phyloP scores from a whole-genome alignment of 2,888 invertebrate genomes.

The Noctua janthina region DNA sequence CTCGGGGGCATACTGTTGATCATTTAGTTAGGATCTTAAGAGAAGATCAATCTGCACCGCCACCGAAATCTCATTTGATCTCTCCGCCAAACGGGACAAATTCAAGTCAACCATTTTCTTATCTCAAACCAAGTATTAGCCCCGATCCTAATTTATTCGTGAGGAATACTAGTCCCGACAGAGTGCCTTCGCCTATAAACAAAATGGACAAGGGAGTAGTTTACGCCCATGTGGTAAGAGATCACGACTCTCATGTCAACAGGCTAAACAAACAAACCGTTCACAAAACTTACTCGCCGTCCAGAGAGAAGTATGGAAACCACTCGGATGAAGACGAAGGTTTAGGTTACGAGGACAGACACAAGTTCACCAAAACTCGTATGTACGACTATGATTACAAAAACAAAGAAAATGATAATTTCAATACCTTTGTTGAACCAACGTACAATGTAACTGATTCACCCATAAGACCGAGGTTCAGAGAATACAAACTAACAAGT shows the following conservation, averaged over 20 bases:
- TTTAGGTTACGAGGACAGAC: conserved; percentile 92
- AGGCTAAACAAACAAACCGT: conserved; percentile 85
- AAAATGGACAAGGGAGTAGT: conserved; percentile 91
- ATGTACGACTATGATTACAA: conserved; percentile 87
- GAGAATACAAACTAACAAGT: conserved; percentile 90
- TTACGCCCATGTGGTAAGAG: conserved; percentile 94
- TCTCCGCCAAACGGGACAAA: conserved; percentile 92
- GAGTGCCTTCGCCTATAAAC: conserved; percentile 85
- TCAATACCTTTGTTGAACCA: conserved; percentile 82
- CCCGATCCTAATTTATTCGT: conserved; percentile 87
- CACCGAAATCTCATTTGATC: conserved; percentile 92
- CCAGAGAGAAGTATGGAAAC: conserved; percentile 87
- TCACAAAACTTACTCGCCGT: conserved; percentile 87
- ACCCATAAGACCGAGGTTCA: conserved; percentile 92
- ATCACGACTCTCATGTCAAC: conserved; percentile 77
- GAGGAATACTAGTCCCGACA: conserved; percentile 87
- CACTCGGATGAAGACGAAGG: conserved; percentile 95
- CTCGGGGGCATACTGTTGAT: conserved; percentile 93
- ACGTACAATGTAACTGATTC: conserved; percentile 88
- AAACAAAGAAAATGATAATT: conserved; percentile 84
- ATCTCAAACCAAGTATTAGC: conserved; percentile 91
- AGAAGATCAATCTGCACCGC: conserved; percentile 92
- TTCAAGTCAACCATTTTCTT: conserved; percentile 95
- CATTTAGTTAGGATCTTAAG: conserved; percentile 94
- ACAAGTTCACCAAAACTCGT: conserved; percentile 80